These are phyloP conservation scores for Rynchops niger DNA, from an alignment of 2,113 vertebrate genomes.

Conservation along the genomic window DNA sequence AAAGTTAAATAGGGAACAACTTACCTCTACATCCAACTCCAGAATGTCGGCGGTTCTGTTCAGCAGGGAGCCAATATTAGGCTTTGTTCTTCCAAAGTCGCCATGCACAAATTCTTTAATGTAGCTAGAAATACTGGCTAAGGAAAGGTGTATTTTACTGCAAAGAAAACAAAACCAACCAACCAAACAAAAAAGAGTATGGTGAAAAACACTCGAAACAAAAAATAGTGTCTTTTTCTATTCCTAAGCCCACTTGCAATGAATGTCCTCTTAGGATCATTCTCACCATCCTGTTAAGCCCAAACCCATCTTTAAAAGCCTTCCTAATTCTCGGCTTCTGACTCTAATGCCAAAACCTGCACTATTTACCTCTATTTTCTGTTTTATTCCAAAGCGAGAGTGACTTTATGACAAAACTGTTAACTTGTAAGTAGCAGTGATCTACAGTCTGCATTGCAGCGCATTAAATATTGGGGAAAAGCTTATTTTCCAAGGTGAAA, in stretches of 20 bases:
- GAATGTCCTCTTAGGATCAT: not conserved
- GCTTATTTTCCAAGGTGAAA: not conserved
- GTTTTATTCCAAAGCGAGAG: not conserved
- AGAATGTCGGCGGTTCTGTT: slow-evolving; percentile 89
- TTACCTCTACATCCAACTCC: slow-evolving; percentile 95
- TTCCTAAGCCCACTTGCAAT: not conserved
- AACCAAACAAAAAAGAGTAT: not conserved
- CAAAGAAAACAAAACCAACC: not conserved
- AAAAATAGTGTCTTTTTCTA: not conserved
- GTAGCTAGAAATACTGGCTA: slow-evolving; percentile 81
- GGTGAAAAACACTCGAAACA: not conserved
- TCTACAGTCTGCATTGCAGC: not conserved
- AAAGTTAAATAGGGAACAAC: not conserved
- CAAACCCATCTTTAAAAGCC: not conserved
- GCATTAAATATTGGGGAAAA: not conserved
- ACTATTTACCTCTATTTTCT: not conserved
- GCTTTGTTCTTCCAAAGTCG: slow-evolving; percentile 95
- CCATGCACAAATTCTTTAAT: slow-evolving; percentile 98
- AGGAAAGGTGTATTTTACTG: slow-evolving; percentile 55
- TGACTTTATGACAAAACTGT: not conserved
- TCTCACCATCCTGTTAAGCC: not conserved
- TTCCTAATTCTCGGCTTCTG: not conserved
- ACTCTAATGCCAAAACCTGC: not conserved
- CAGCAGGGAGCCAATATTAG: slow-evolving; percentile 89
- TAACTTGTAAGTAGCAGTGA: not conserved